These are phyloP conservation scores for Pachypeltis micranthus DNA, from an alignment of 1,140 invertebrate species.

Conservation along the genomic window DNA sequence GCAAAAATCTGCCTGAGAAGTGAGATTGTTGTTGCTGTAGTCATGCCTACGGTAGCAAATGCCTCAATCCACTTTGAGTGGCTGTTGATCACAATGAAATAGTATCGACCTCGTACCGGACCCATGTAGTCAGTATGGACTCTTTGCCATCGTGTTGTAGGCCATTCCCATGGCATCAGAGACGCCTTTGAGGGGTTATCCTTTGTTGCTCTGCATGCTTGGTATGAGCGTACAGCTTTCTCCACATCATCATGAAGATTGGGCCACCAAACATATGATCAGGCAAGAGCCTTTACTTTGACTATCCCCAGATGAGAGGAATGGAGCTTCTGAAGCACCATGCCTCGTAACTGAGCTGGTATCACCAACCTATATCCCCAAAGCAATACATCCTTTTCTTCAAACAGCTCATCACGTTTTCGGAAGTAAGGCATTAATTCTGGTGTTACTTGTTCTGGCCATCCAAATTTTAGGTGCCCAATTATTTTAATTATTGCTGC, in stretches of 20 bases:
- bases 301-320: background rate
- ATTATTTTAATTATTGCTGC: too few relatives aligned
- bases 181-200: background rate
- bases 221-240: background rate
- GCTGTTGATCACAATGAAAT: slow-evolving; percentile 7
- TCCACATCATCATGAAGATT: background rate
- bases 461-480: too few relatives aligned
- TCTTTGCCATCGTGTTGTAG: slow-evolving; percentile 7
- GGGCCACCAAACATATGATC: background rate
- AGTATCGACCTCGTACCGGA: background rate
- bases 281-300: slow-evolving; percentile 12
- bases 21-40: background rate
- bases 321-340: background rate
- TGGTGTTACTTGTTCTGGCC: too few relatives aligned
- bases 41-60: slow-evolving; percentile 2
- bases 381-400: too few relatives aligned
- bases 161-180: background rate
- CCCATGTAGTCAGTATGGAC: slow-evolving; percentile 6
- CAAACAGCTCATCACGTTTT: too few relatives aligned
- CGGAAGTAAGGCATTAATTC: too few relatives aligned
- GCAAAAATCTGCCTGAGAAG: background rate
- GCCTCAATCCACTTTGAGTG: slow-evolving; percentile 14
- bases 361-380: too few relatives aligned
- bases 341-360: background rate
- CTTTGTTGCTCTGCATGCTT: background rate